Conservation (phyloP, 2,113 vertebrate genomes). For the Grantiella picta region DNA sequence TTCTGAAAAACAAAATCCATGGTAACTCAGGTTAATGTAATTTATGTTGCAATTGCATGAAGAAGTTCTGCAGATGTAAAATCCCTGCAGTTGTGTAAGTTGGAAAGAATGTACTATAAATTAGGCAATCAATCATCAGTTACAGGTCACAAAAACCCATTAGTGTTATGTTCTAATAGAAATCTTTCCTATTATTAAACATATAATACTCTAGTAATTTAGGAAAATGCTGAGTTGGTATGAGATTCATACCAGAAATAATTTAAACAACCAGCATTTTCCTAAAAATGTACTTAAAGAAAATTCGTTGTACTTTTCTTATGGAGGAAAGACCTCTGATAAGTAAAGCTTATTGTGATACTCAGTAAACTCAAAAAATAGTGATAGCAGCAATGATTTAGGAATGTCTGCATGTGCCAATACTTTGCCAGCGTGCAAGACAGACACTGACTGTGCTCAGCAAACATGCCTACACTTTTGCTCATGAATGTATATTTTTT, state of each 20-base stretch:
- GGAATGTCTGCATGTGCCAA: background rate
- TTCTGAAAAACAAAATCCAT: background rate
- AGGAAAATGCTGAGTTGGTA: background rate
- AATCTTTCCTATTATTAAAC: background rate
- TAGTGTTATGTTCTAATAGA: background rate
- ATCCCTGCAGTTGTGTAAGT: background rate
- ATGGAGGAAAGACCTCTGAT: background rate
- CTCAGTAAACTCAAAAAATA: background rate
- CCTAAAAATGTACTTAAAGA: background rate
- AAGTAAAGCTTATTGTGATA: background rate
- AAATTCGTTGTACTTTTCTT: background rate
- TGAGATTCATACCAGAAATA: background rate
- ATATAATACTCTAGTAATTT: background rate
- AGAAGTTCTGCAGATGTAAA: background rate
- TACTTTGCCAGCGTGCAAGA: background rate
- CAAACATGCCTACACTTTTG: background rate
- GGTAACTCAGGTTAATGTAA: background rate
- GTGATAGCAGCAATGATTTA: background rate
- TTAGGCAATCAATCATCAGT: background rate
- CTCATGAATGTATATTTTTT: background rate
- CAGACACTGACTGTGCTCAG: background rate
- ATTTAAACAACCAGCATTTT: background rate
- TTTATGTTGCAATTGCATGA: background rate
- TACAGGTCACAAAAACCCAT: background rate
- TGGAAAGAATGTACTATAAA: background rate